Evolutionary conservation across 2,797 vertebrate species (phyloP), one percentile per base, ranked within the genome.

Genomic region (Pangasius macronema): DNA sequence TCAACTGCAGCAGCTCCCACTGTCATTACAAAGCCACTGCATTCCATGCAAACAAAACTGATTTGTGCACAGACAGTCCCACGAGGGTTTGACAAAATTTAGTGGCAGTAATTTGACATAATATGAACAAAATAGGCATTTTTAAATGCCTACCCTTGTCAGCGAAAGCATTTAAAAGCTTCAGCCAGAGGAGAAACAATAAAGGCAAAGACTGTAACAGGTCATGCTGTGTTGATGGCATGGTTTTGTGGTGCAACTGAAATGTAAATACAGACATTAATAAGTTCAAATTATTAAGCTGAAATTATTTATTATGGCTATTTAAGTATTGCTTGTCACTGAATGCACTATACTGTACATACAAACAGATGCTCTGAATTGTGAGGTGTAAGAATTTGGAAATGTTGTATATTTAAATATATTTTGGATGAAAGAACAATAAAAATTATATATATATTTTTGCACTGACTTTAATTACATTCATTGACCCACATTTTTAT

Each of bases 11-110:
- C 0, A 94, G 95, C 87, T 94, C 93, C 2, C 96, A 96, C 92
- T 95, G 96, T 90, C 96, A 96, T 89, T 97, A 97, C 92, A 97
- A 97, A 91, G 93, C 95, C 27, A 95, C 97, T 3, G 91, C 94
- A 0, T 93, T 96, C 90, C 97, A 97, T 91, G 94, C 96, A 93
- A 94, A 94, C 94, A 97, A 97, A 92, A 94, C 95, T 0, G 96
- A 97, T 90, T 94, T 95, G 0, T 95, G 95, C 84, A 91, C 95
- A 93, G 97, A 97, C 90, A 96, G 94, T 91, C 96, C 96, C 0
- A 95, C 96, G 0, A 96, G 96, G 16, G 96, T 97, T 92, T 97
- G 89, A 93, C 68, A 67, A 59, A 27, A 36, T n/a, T n/a, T 80
- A 22, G 63, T 27, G 9, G 61, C 42, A 65, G 27, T 51, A 51